phyloP scores from a whole-genome alignment of 2,113 vertebrate species.

The Apteryx owenii region DNA sequence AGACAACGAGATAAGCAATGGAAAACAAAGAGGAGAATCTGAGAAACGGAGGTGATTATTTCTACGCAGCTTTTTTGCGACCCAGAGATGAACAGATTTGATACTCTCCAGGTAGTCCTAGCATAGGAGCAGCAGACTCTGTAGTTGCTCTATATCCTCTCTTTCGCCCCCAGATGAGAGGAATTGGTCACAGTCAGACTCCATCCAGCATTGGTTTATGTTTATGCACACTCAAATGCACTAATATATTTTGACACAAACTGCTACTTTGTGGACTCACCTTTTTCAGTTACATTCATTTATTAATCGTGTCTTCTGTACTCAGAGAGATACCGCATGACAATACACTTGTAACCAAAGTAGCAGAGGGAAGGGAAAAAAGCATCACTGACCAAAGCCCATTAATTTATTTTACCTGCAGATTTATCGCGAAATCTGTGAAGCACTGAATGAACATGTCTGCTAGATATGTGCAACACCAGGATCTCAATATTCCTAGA shows the following conservation, averaged over 20 bases:
- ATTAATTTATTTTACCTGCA: slow-evolving; percentile 1
- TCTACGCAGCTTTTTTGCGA: not conserved
- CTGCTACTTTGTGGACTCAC: not conserved
- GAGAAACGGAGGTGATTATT: not conserved
- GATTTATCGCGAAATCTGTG: slow-evolving; percentile 5
- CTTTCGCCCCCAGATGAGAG: not conserved
- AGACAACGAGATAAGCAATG: not conserved
- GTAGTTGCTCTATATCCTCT: not conserved
- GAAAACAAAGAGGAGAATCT: not conserved
- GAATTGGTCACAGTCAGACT: not conserved
- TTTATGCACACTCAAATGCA: not conserved
- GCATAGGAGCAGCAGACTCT: not conserved
- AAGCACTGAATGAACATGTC: not conserved
- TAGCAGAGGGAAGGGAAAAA: not conserved
- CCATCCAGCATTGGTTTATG: not conserved
- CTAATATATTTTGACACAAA: not conserved
- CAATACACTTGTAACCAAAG: not conserved
- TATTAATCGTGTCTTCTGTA: not conserved
- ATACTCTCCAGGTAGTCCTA: not conserved
- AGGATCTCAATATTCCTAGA: not conserved
- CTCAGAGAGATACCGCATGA: not conserved
- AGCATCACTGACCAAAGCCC: not conserved
- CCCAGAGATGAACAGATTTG: not conserved
- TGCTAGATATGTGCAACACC: not conserved
- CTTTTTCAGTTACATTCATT: not conserved